phyloP scores from a whole-genome alignment of 1,140 invertebrate genomes.

The Bombus sylvicola region DNA sequence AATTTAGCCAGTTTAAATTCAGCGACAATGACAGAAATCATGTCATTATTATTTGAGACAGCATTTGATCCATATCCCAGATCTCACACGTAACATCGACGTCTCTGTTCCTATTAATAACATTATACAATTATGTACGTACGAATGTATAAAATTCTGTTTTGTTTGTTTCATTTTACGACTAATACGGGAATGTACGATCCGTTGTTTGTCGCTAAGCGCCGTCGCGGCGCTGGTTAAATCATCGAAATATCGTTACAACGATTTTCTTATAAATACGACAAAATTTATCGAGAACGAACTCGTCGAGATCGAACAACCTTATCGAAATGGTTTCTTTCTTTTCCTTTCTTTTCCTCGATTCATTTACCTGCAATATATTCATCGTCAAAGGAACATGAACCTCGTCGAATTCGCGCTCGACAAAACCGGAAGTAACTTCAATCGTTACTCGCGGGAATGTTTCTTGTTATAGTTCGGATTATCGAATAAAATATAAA shows the following conservation, averaged over 20 bases:
- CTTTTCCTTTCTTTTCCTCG: too few species aligned
- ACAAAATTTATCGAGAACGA: conserved; percentile 47
- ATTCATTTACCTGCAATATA: neutral
- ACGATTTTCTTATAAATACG: conserved; percentile 67
- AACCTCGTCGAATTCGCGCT: conserved; percentile 46
- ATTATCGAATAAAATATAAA: conserved; percentile 39
- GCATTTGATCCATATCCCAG: conserved; percentile 56
- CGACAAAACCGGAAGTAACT: conserved; percentile 49
- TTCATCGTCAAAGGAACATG: neutral
- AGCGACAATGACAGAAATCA: conserved; percentile 55
- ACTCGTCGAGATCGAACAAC: neutral
- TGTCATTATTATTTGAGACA: conserved; percentile 57
- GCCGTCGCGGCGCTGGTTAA: conserved; percentile 12
- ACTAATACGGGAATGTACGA: conserved; percentile 75
- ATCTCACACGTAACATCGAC: conserved; percentile 64
- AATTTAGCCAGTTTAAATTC: conserved; percentile 33
- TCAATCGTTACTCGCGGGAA: conserved; percentile 51
- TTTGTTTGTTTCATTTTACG: conserved; percentile 63
- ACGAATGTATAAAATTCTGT: conserved; percentile 80
- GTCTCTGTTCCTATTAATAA: conserved; percentile 65
- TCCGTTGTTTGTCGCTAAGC: conserved; percentile 62
- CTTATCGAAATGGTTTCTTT: neutral
- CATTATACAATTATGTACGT: conserved; percentile 75
- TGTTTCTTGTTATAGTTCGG: conserved; percentile 49
- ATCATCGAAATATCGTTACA: conserved; percentile 66